These are phyloP conservation scores for Harpagifer antarcticus DNA, from an alignment of 2,797 vertebrate genomes.

Conservation along the genomic window DNA sequence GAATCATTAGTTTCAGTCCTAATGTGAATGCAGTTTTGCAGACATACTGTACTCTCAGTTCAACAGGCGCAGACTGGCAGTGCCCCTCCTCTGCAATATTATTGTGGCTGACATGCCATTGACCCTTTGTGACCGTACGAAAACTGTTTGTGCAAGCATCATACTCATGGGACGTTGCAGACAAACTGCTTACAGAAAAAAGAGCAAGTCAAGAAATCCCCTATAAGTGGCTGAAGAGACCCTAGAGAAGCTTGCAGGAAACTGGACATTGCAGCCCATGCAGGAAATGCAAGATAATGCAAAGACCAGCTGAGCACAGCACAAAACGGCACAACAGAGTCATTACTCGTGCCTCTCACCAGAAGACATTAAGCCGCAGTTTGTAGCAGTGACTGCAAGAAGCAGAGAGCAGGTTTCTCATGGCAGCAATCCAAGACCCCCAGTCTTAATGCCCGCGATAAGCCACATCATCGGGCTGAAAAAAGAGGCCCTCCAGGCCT, in stretches of 20 bases:
- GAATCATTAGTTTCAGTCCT: not conserved
- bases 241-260: constrained; percentile 1
- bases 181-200: constrained; percentile 46
- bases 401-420: constrained; percentile 41
- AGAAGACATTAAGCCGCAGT: constrained; percentile 34
- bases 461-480: constrained; percentile 56
- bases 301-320: constrained; percentile 8
- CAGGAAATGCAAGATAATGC: constrained; percentile 19
- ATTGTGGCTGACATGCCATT: constrained; percentile 25
- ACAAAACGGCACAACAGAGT: constrained; percentile 7
- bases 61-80: constrained; percentile 1
- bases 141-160: constrained; percentile 17
- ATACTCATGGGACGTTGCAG: constrained; percentile 25
- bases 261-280: not conserved
- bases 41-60: not conserved
- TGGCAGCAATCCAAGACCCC: constrained; percentile 52
- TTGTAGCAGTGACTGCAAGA: constrained; percentile 26
- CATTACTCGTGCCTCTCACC: constrained; percentile 11
- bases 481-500: constrained; percentile 44
- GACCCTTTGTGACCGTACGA: constrained; percentile 34
- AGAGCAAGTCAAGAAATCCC: constrained; percentile 20
- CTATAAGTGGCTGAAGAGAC: not conserved
- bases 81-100: not conserved
- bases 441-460: constrained; percentile 48
- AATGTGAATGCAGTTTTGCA: not conserved